Evolutionary conservation across 2,797 vertebrate genomes (phyloP).

Genomic region (Molossus alvarezi): DNA sequence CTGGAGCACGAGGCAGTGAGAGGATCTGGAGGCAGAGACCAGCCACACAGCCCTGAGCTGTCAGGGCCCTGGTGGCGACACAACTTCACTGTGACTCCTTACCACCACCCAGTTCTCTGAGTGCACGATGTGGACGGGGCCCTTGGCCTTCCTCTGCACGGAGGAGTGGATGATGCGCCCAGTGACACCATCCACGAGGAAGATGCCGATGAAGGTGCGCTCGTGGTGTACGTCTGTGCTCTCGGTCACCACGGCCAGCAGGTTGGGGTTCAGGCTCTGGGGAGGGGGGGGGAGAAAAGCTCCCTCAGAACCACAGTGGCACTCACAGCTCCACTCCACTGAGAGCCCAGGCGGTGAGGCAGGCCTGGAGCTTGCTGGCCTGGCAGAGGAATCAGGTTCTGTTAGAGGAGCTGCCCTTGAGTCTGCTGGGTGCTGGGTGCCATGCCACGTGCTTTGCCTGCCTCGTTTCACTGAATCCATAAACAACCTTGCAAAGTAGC

Average conservation of each 20-base stretch:
- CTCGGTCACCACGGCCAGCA: conserved; percentile 97
- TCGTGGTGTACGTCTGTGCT: conserved; percentile 96
- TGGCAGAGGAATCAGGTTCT: neutral
- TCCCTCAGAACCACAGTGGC: neutral
- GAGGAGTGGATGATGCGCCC: conserved; percentile 98
- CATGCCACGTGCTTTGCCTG: neutral
- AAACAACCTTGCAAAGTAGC: neutral
- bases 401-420: neutral
- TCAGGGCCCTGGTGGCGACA: neutral
- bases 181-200: conserved; percentile 96
- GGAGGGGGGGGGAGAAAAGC: neutral
- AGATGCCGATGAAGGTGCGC: conserved; percentile 96
- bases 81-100: conserved; percentile 81
- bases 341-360: neutral
- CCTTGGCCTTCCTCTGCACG: conserved; percentile 96
- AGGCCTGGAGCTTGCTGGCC: neutral
- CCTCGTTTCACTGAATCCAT: neutral
- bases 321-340: rapidly evolving
- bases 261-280: conserved; percentile 98
- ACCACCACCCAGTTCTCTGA: conserved; percentile 99
- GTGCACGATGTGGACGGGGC: conserved; percentile 97
- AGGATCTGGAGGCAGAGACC: neutral
- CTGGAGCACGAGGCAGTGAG: neutral
- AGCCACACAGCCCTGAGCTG: neutral
- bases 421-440: neutral